Conservation (phyloP, 2,113 vertebrate genomes). For the Axis porcinus region DNA sequence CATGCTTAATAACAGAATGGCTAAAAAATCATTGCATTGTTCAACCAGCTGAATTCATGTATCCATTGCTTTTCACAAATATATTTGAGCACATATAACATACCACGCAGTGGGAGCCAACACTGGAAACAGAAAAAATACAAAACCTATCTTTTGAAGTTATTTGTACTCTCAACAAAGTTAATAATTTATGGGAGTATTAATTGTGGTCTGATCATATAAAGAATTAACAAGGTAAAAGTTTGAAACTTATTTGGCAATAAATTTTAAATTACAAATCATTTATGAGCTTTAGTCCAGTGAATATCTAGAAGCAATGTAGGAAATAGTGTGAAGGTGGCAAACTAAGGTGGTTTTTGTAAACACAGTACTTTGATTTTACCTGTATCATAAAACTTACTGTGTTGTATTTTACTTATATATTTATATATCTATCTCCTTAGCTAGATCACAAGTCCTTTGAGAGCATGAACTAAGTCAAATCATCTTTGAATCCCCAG, state of each 20-base stretch:
- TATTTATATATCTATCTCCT: neutral
- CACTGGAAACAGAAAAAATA: neutral
- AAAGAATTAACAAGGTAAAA: neutral
- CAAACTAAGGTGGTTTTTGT: neutral
- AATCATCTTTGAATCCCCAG: neutral
- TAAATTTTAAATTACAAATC: neutral
- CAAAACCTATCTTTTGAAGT: neutral
- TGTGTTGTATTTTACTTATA: neutral
- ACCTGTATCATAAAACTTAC: neutral
- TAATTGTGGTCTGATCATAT: neutral
- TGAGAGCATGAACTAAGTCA: neutral
- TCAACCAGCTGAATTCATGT: neutral
- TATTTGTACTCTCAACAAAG: neutral
- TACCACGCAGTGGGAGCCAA: neutral
- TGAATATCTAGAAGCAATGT: neutral
- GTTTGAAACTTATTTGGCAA: neutral
- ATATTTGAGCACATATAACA: neutral
- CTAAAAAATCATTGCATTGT: neutral
- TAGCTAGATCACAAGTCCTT: neutral
- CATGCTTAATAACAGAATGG: neutral
- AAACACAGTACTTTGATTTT: neutral
- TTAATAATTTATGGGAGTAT: neutral
- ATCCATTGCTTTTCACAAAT: neutral
- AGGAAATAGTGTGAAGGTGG: neutral
- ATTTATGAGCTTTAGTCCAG: neutral